Conservation (phyloP, 1,140 invertebrate species). For the Ptiloglossa arizonensis region DNA sequence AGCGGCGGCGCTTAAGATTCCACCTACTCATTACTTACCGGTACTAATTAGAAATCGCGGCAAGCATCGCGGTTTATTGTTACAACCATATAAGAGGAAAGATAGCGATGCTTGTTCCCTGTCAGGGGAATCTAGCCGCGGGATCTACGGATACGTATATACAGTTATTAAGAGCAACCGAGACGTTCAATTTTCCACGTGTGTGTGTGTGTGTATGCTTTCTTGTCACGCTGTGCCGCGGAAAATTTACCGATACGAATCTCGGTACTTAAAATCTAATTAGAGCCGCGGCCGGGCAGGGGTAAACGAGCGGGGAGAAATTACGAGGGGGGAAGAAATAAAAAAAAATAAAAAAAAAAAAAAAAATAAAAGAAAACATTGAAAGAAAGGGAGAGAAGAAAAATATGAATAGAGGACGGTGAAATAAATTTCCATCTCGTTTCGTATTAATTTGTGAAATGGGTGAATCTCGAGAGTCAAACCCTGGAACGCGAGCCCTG, state of each 20-base stretch:
- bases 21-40: conserved; percentile 29
- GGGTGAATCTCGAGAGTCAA: conserved; percentile 31
- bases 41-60: conserved; percentile 36
- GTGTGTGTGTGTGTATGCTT: neutral
- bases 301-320: neutral
- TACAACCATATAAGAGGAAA: conserved; percentile 8
- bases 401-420: too few relatives aligned
- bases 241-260: conserved; percentile 2
- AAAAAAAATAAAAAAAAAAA: too few relatives aligned
- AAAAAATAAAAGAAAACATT: too few relatives aligned
- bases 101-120: conserved; percentile 24
- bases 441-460: conserved; percentile 47
- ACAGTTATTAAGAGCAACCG: neutral
- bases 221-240: conserved; percentile 19
- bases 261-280: conserved; percentile 11
- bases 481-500: neutral
- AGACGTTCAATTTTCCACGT: neutral
- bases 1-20: conserved; percentile 18
- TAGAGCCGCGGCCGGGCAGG: neutral
- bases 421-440: conserved; percentile 33
- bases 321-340: neutral
- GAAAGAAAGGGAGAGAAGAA: too few relatives aligned
- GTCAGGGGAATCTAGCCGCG: conserved; percentile 24
- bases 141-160: conserved; percentile 15
- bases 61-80: conserved; percentile 32